Percentiles rank a stretch among this genome's conserved stretches.
These are phyloP conservation scores for Drosophila hydei DNA, from an alignment of 1,140 invertebrate genomes.

Conservation along the genomic window DNA sequence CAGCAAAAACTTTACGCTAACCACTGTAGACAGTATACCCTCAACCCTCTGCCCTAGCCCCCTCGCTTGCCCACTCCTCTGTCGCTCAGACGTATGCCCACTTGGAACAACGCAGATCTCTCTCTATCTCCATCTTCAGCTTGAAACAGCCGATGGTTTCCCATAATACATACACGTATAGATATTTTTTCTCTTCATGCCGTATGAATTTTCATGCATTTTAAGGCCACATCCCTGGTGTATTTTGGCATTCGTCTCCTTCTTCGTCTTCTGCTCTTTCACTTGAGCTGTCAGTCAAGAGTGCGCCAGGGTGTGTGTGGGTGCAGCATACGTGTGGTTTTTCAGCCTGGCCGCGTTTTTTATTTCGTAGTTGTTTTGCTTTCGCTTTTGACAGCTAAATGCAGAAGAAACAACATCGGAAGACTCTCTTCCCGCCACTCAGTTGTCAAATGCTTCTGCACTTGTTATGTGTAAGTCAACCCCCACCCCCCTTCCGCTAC, in stretches of 20 bases:
- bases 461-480: conserved; percentile 42
- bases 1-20: conserved; percentile 63
- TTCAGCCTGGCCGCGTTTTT: conserved; percentile 40
- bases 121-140: conserved; percentile 17
- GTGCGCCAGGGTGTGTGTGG: conserved; percentile 37
- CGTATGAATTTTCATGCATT: conserved; percentile 79
- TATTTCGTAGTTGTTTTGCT: conserved; percentile 55
- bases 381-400: conserved; percentile 79
- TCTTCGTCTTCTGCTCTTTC: conserved; percentile 41
- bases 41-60: not conserved
- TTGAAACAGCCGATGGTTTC: conserved; percentile 66
- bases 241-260: conserved; percentile 64
- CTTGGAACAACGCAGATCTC: conserved; percentile 27
- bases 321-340: conserved; percentile 41
- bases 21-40: conserved; percentile 49
- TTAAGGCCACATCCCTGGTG: conserved; percentile 64
- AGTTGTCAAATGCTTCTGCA: conserved; percentile 76
- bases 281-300: conserved; percentile 70
- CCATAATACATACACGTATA: conserved; percentile 55
- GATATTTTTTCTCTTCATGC: conserved; percentile 36
- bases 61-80: not conserved
- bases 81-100: conserved; percentile 30
- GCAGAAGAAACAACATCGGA: conserved; percentile 49
- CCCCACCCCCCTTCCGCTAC: not conserved
- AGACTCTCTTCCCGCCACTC: conserved; percentile 48